A percentile compares a stretch with the other conserved stretches of the same genome.
These are phyloP conservation scores for Drosophila antonietae DNA, from an alignment of 2,888 invertebrate species.

Conservation along the genomic window DNA sequence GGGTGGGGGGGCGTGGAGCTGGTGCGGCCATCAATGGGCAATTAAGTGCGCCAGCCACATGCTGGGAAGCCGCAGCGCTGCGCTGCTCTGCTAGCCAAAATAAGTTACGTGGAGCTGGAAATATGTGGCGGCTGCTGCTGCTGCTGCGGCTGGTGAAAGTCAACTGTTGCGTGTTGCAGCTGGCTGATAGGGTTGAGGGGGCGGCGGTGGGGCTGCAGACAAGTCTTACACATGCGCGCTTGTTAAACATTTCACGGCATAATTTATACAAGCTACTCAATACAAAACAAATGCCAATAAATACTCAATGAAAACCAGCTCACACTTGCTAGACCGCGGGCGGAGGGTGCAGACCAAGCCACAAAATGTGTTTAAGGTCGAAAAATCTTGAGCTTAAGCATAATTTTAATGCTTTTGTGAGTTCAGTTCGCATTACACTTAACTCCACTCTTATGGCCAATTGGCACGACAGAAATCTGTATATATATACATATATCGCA, in stretches of 20 bases:
- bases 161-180: slow-evolving; percentile 76
- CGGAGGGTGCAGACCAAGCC: too few species aligned
- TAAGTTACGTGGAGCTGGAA: slow-evolving; percentile 53
- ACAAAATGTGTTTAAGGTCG: neutral
- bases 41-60: slow-evolving; percentile 58
- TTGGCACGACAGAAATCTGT: slow-evolving; percentile 43
- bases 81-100: slow-evolving; percentile 19
- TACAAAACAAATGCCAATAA: slow-evolving; percentile 41
- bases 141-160: slow-evolving; percentile 62
- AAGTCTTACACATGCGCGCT: slow-evolving; percentile 60
- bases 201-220: neutral
- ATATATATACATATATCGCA: neutral
- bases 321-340: neutral
- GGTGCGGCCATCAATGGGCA: slow-evolving; percentile 37
- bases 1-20: neutral
- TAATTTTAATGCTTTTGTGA: slow-evolving; percentile 19
- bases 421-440: slow-evolving; percentile 36
- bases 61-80: slow-evolving; percentile 54
- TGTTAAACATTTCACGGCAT: slow-evolving; percentile 62
- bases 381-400: slow-evolving; percentile 1
- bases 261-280: slow-evolving; percentile 65
- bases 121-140: slow-evolving; percentile 23
- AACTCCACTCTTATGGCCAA: slow-evolving; percentile 48
- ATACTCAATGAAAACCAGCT: slow-evolving; percentile 21
- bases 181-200: slow-evolving; percentile 4